Evolutionary conservation across 2,888 invertebrate genomes (phyloP), one percentile per base, ranked within the genome.

Genomic region (Calameuta idolon): DNA sequence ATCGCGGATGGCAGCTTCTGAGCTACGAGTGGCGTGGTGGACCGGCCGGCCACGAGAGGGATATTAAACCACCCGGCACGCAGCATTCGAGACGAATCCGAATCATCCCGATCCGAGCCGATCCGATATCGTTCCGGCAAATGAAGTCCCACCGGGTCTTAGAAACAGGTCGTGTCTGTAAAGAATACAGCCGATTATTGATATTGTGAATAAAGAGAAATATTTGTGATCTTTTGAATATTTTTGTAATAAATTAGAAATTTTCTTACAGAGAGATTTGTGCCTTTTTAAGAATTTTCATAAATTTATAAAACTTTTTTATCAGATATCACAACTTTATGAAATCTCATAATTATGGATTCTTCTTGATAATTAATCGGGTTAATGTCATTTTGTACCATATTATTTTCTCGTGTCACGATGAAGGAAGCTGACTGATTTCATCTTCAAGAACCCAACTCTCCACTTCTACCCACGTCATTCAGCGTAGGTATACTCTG

Each of bases 1-100:
- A 55, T 55, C 23, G 55, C 55, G 55, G 55, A 55, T 77, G 71
- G 80, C 80, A 69, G 74, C 34, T 30, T 34, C 31, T 34, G 71
- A 71, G 31, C 71, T 71, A 12, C 71, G 31, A 71, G 71, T 33
- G 33, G 71, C 71, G 71, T 71, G 71, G 31, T 71, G 71, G 71
- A 71, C 71, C 71, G 71, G 71, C 71, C 71, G 71, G 71, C 71
- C 71, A 71, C 71, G 71, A 71, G 71, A 34, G 71, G 71, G 71
- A 71, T 33, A 71, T 71, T 55, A 55, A 55, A 55, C 55, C 71
- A 71, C 31, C 71, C 71, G 71, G 33, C 3, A 71, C 71, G 71
- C 71, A 23, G 23, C 4, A 34, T 33, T 12, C 71, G 71, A 71
- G 33, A 34, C 31, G 71, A 71, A 55, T 55, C 55, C 55, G 55